Percentiles rank a stretch among this genome's conserved stretches.
phyloP scores from a whole-genome alignment of 2,888 invertebrate genomes.

The Drosophila pseudotakahashii region DNA sequence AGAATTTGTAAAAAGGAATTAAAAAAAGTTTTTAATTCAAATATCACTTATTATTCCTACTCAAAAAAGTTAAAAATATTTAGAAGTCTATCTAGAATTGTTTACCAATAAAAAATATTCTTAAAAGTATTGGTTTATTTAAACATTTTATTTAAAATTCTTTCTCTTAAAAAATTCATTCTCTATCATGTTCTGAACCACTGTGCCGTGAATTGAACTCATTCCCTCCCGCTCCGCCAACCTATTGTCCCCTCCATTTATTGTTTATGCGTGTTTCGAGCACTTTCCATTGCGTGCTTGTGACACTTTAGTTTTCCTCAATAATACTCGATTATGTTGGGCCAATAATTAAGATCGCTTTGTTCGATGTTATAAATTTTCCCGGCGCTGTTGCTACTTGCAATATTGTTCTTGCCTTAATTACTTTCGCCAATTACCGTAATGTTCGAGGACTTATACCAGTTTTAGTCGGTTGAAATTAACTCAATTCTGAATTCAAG shows the following conservation, averaged over 20 bases:
- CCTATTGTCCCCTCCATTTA: constrained; percentile 37
- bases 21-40: too few species aligned
- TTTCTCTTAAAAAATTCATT: too few species aligned
- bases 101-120: too few species aligned
- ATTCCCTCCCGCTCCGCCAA: not conserved
- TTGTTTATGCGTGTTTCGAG: constrained; percentile 65
- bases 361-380: constrained; percentile 8
- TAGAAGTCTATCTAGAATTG: too few species aligned
- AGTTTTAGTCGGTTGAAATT: constrained; percentile 53
- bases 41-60: too few species aligned
- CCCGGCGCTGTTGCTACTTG: constrained; percentile 20
- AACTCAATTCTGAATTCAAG: constrained; percentile 7
- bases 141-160: too few species aligned
- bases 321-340: constrained; percentile 42
- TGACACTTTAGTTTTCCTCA: constrained; percentile 39
- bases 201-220: not conserved
- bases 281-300: constrained; percentile 46
- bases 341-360: constrained; percentile 40
- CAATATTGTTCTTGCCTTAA: constrained; percentile 23
- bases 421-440: constrained; percentile 27
- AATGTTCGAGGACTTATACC: constrained; percentile 33
- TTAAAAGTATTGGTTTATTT: too few species aligned
- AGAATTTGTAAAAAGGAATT: too few species aligned
- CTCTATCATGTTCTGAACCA: not conserved
- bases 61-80: too few species aligned